Evolutionary conservation across 2,113 vertebrate genomes (phyloP).

Genomic region (Pterocles gutturalis): DNA sequence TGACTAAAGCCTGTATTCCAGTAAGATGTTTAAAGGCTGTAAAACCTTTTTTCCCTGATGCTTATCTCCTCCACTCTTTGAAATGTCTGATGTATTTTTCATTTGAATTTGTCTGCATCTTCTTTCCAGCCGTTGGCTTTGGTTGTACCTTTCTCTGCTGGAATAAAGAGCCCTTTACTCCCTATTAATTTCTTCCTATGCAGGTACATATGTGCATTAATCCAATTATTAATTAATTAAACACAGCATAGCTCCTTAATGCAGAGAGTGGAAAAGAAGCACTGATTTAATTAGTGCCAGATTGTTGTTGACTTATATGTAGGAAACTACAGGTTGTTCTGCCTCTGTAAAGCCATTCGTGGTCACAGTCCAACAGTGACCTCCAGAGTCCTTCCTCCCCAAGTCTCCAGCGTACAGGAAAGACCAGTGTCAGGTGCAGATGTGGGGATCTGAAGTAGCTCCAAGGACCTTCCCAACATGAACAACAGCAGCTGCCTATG

Average conservation of each 20-base stretch:
- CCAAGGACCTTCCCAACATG: background rate
- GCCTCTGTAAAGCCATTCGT: background rate
- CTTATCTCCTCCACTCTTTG: background rate
- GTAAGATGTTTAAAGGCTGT: background rate
- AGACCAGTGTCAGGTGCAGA: background rate
- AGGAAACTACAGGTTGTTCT: background rate
- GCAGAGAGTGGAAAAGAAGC: background rate
- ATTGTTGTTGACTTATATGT: background rate
- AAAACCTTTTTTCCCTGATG: background rate
- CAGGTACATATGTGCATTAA: background rate
- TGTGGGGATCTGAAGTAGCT: background rate
- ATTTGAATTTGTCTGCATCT: background rate
- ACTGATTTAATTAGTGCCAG: background rate
- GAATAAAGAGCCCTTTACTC: background rate
- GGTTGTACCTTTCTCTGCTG: background rate
- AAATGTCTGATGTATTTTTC: background rate
- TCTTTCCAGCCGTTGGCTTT: background rate
- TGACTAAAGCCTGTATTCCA: background rate
- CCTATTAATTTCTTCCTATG: background rate
- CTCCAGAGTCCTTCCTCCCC: background rate
- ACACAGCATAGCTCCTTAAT: background rate
- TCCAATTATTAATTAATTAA: constrained; percentile 10
- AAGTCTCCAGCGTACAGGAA: background rate
- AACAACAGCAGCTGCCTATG: background rate
- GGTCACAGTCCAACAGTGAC: background rate